Evolutionary conservation across 92 coral and sea anemone genomes (phyloP).

Genomic region (Nematostella vectensis): DNA sequence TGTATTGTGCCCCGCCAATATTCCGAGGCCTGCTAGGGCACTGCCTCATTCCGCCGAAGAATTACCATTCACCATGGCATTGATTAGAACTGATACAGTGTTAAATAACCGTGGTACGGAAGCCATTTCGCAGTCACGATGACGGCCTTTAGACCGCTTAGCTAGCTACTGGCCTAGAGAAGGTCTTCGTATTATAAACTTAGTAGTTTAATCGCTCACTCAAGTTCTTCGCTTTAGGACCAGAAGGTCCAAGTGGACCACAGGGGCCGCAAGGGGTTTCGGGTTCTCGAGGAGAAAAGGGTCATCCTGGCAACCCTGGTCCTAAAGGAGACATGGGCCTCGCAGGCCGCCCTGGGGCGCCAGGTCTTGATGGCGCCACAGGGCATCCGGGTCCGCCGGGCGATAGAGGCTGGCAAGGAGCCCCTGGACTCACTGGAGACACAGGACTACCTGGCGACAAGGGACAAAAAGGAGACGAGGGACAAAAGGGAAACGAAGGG

Average conservation of each 20-base stretch:
- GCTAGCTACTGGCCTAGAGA: too few relatives aligned
- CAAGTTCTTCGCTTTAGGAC: conserved; percentile 7
- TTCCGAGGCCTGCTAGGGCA: too few relatives aligned
- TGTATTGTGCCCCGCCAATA: too few relatives aligned
- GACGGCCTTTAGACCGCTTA: too few relatives aligned
- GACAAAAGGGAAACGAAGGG: conserved; percentile 21
- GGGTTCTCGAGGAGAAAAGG: conserved; percentile 13
- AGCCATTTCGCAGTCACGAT: too few relatives aligned
- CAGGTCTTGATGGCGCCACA: conserved; percentile 3
- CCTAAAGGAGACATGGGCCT: conserved; percentile 6
- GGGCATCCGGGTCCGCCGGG: conserved; percentile 28
- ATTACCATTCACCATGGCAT: too few relatives aligned
- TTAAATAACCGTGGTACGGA: too few relatives aligned
- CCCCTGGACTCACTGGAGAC: conserved; percentile 8
- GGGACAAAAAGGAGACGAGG: conserved; percentile 29
- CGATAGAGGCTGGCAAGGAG: conserved; percentile 12
- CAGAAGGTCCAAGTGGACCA: conserved; percentile 11
- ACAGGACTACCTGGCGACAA: conserved; percentile 15
- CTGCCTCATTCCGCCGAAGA: too few relatives aligned
- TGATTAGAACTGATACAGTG: too few relatives aligned
- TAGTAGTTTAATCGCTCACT: too few relatives aligned
- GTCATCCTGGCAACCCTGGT: conserved; percentile 17
- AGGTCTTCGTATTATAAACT: too few relatives aligned
- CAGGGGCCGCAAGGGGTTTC: conserved; percentile 8
- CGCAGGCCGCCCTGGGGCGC: conserved; percentile 6